phyloP scores from a whole-genome alignment of 2,113 vertebrate genomes.

The Spilogale gracilis region DNA sequence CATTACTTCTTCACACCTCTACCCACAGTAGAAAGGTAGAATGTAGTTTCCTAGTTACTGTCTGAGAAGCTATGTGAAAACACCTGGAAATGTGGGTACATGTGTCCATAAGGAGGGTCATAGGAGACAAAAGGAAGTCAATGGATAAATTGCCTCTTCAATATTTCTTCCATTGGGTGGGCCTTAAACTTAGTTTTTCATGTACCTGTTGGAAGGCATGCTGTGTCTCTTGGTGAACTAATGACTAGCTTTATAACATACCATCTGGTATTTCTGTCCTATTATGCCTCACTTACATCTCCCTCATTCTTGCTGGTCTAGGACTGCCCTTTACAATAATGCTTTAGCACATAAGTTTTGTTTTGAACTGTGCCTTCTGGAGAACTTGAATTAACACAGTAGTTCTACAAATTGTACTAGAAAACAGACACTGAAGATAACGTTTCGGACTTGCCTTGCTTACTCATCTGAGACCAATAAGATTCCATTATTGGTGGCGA shows the following conservation, averaged over 20 bases:
- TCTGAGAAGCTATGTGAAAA: background rate
- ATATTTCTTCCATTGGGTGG: background rate
- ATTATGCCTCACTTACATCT: background rate
- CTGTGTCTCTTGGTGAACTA: background rate
- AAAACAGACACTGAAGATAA: background rate
- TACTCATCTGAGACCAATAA: background rate
- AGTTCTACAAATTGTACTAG: background rate
- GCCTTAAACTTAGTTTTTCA: background rate
- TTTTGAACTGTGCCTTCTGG: background rate
- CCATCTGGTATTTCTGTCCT: background rate
- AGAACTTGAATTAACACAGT: background rate
- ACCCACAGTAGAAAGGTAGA: background rate
- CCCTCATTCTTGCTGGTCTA: background rate
- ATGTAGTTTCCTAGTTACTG: background rate
- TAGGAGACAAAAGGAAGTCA: background rate
- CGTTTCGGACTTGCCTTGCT: background rate
- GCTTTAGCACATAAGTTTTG: background rate
- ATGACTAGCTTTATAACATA: background rate
- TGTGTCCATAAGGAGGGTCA: background rate
- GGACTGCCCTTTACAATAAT: background rate
- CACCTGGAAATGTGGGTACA: background rate
- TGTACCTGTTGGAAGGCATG: background rate
- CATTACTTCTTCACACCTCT: background rate
- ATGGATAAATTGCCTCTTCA: background rate
- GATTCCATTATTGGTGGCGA: background rate